Base-by-base conservation (phyloP, 2,797 vertebrate genomes). In the Strix occidentalis region DNA sequence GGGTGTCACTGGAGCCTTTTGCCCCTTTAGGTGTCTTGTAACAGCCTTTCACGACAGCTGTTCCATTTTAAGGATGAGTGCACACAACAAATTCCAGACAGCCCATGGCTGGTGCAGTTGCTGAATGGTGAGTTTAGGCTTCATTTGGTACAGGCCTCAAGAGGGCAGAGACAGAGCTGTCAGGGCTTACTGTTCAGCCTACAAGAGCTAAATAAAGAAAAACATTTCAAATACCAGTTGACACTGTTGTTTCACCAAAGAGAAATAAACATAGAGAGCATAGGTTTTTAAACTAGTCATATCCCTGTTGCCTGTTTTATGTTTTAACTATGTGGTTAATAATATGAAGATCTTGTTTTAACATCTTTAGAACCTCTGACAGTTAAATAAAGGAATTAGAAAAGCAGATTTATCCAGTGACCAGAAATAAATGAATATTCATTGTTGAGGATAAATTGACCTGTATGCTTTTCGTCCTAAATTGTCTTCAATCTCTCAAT, bases 41-140 rank as follows among this genome's bases (percentile, higher is more conserved):
- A 96, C 95, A 82, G 96, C 95, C 83, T 97, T 97, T 97, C 93
- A 90, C 74, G 81, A 75, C 98, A 98, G 98, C 98, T 98, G 98
- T 96, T 98, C 97, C 85, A 60, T 97, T 98, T 97, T 97, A 97
- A 97, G 96, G 97, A 97, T 97, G 96, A 96, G 87, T 83, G 94
- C 97, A 96, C 97, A 97, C 96, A 95, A 97, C 97, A 95, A 94
- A 98, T 98, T 98, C 97, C 98, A 98, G 98, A 96, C 94, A 80
- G 97, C 97, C 96, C 94, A 31, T 56, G 89, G 95, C 91, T 4
- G 5, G 74, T 70, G 64, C 97, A 96, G 96, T 98, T 97, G 96
- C 94, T 97, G 95, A 97, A 97, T 95, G 91, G 97, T 91, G 96
- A 98, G 95, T 97, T 97, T 84, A 96, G 95, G 96, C 96, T 97